Evolutionary conservation across 2,113 vertebrate genomes (phyloP).

Genomic region (Gobiocypris rarus): DNA sequence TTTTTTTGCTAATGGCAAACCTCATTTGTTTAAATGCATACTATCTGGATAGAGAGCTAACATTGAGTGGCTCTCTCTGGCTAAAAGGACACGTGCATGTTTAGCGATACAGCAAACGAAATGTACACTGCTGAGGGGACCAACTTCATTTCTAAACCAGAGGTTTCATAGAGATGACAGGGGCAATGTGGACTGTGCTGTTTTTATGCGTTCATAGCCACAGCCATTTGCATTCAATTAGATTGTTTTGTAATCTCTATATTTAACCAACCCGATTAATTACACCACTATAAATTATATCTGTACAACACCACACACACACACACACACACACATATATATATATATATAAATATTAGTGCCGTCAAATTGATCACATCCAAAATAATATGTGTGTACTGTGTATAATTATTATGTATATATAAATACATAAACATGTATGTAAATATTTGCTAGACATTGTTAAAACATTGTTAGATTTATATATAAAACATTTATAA

Average conservation of each 20-base stretch:
- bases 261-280: background rate
- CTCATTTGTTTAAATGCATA: conserved; percentile 71
- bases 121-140: conserved; percentile 13
- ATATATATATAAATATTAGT: too few species aligned
- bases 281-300: too few species aligned
- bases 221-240: background rate
- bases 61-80: conserved; percentile 32
- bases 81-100: conserved; percentile 3
- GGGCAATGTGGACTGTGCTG: background rate
- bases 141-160: background rate
- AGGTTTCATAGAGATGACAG: background rate
- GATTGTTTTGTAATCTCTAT: background rate
- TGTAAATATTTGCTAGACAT: too few species aligned
- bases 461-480: too few species aligned
- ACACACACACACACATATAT: background rate
- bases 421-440: too few species aligned
- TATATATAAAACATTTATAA: too few species aligned
- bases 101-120: conserved; percentile 11
- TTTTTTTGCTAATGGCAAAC: conserved; percentile 39
- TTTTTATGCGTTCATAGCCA: background rate
- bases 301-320: too few species aligned
- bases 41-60: conserved; percentile 68
- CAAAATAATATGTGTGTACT: too few species aligned
- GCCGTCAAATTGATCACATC: too few species aligned
- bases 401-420: too few species aligned